Base-by-base conservation (phyloP, 2,888 invertebrate species). In the Stictocephala bisonia region DNA sequence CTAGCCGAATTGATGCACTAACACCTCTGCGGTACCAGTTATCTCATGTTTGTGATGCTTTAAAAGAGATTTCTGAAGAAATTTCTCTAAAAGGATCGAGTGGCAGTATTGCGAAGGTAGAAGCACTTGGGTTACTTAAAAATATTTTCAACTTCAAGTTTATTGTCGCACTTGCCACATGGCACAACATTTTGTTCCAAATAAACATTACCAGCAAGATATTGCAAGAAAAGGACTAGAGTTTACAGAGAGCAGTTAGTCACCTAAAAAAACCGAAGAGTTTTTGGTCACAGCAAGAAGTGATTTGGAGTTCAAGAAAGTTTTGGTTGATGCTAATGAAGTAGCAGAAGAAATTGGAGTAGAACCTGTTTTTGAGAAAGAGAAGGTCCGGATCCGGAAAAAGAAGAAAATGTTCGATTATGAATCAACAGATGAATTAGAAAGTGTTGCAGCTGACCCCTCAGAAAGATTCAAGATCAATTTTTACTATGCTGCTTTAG, bases 271-370 rank as follows among this genome's bases (percentile, higher is more conserved):
- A n/a, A n/a, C n/a, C n/a, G n/a, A n/a, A n/a, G n/a, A n/a, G n/a
- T n/a, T n/a, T n/a, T n/a, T n/a, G n/a, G n/a, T n/a, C n/a, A n/a
- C n/a, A 53, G 53, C 53, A 11, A 26, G 20, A 26, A 24, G 13
- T 20, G 53, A 6, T 53, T 53, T 18, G 27, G n/a, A 53, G 6
- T 53, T n/a, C n/a, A n/a, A n/a, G n/a, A n/a, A n/a, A n/a, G n/a
- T n/a, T 20, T n/a, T 53, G 26, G 27, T 53, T 26, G 53, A 53
- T 53, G 53, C 53, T 3, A 53, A 15, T 15, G 27, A 53, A 27
- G 18, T 53, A 6, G 53, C 53, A 11, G 53, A 53, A 53, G 27
- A 53, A 26, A 24, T 53, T 20, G 9, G 26, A 24, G 27, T 53
- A 26, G 26, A 4, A 26, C 1, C 26, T 2, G 26, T 26, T 24